A percentile compares a stretch with the other conserved stretches of the same genome.
These are phyloP conservation scores for Caenorhabditis sulstoni DNA, from an alignment of 2,888 invertebrate genomes.

Conservation along the genomic window DNA sequence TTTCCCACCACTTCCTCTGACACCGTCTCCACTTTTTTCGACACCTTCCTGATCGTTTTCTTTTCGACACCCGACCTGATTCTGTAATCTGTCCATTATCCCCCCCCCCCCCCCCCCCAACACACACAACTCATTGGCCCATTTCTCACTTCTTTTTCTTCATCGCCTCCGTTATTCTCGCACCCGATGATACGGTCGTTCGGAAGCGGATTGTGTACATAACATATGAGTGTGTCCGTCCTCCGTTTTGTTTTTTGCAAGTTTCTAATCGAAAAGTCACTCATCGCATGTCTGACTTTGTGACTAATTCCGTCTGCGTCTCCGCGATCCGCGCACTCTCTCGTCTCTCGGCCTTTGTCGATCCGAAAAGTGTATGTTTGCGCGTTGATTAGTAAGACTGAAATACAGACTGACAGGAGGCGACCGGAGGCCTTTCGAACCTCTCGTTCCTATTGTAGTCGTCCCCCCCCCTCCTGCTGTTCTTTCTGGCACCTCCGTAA, in stretches of 20 bases:
- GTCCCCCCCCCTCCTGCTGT: not conserved
- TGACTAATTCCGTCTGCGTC: constrained; percentile 35
- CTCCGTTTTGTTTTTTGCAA: constrained; percentile 28
- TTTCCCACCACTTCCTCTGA: constrained; percentile 1
- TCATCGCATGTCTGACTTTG: constrained; percentile 45
- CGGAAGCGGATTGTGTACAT: constrained; percentile 28
- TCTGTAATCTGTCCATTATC: not conserved
- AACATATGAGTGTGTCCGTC: constrained; percentile 32
- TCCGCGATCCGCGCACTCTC: constrained; percentile 15
- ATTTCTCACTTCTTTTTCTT: not conserved
- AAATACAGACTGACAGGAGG: constrained; percentile 12
- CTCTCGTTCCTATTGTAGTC: not conserved
- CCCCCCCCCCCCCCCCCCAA: not conserved
- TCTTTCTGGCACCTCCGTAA: constrained; percentile 5
- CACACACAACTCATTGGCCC: too few species aligned
- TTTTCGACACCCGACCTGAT: not conserved
- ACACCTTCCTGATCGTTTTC: constrained; percentile 4
- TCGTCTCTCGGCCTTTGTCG: constrained; percentile 20
- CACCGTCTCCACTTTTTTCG: not conserved
- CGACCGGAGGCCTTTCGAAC: constrained; percentile 17
- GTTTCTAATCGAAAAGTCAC: constrained; percentile 45
- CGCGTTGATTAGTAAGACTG: constrained; percentile 44
- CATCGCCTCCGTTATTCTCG: constrained; percentile 8
- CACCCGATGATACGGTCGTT: constrained; percentile 28
- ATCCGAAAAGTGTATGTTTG: constrained; percentile 36